These are phyloP conservation scores for Brachionus asplanchnoidis DNA, from an alignment of 1,140 invertebrate species.

Conservation along the genomic window DNA sequence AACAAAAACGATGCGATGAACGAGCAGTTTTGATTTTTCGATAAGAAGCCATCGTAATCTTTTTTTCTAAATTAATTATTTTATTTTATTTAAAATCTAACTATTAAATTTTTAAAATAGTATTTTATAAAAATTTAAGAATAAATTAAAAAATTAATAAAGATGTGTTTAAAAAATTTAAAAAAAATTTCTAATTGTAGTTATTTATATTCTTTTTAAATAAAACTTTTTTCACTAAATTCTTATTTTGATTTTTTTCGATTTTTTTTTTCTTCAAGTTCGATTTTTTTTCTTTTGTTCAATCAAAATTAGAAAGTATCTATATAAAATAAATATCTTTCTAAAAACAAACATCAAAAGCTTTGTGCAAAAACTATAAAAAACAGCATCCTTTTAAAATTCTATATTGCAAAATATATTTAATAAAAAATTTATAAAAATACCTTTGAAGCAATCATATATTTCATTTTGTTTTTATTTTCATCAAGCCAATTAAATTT, in stretches of 20 bases:
- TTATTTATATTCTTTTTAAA: neutral
- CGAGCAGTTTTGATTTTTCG: neutral
- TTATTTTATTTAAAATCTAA: neutral
- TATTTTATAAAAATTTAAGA: neutral
- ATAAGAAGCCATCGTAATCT: neutral
- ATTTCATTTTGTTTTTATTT: neutral
- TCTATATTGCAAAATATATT: neutral
- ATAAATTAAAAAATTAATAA: neutral
- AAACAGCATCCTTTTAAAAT: neutral
- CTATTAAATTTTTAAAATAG: neutral
- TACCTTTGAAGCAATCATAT: neutral
- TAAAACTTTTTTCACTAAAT: neutral
- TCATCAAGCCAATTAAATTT: neutral
- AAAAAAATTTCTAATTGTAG: neutral
- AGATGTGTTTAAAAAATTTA: neutral
- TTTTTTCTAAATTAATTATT: neutral
- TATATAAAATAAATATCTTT: neutral
- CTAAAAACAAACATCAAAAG: neutral
- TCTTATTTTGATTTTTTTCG: neutral
- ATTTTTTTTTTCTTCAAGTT: neutral
- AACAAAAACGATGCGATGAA: neutral
- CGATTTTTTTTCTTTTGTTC: neutral
- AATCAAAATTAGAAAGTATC: neutral
- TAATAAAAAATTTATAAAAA: neutral
- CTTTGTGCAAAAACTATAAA: no score